Base-by-base conservation (phyloP, 2,888 invertebrate species). In the Amiota mariae region DNA sequence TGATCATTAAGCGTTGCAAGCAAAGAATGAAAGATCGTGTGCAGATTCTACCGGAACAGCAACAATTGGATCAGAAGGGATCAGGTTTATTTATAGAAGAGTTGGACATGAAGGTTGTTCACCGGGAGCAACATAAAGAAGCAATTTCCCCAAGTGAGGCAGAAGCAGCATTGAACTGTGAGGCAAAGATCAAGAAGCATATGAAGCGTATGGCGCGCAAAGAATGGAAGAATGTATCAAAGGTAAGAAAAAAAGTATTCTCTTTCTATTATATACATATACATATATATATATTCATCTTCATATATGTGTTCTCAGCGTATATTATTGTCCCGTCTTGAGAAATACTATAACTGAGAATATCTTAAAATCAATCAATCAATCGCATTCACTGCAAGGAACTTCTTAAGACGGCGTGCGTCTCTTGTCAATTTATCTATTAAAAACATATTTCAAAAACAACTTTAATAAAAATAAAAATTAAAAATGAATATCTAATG, bases 141-240 rank as follows among this genome's bases (percentile, higher is more conserved):
- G 57, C 15, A 15, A n/a, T n/a, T n/a, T n/a, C n/a, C n/a, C n/a
- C n/a, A n/a, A 4, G 2, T 10, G 4, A 57, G 57, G 57, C 57
- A 57, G 2, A 57, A 15, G 18, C 57, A 57, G 13, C 57, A 4
- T 10, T 15, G 9, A 57, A n/a, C n/a, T n/a, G n/a, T n/a, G n/a
- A 57, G 15, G 18, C n/a, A 59, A 18, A 3, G 18, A 1, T 15
- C 6, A n/a, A 1, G 10, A 9, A 59, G 59, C 59, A 2, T 20
- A n/a, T n/a, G n/a, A 13, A 59, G 59, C 59, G 54, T n/a, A 54
- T 6, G 20, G 59, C 18, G 10, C 18, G 10, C 18, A 11, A 13
- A 18, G 59, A 59, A 18, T 59, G 59, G 59, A 59, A 11, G 18
- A 18, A 9, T 59, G 59, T 59, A 11, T n/a, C 59, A n/a, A 54